Base-by-base conservation (phyloP, 2,888 invertebrate genomes). In the Agonum fuliginosum region DNA sequence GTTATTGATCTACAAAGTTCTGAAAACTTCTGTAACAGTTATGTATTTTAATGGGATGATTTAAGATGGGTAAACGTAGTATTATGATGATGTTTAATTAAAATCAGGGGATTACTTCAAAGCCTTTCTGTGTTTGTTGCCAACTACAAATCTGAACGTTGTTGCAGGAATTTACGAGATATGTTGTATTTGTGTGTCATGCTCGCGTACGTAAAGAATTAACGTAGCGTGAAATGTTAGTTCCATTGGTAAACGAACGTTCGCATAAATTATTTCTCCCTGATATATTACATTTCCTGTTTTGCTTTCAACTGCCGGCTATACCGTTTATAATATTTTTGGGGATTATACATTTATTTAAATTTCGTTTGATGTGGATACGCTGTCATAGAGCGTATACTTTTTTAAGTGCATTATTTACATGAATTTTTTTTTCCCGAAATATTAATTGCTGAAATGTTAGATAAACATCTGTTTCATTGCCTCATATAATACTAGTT, bases 171-270 rank as follows among this genome's bases (percentile, higher is more conserved):
- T 54, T 54, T 24, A 54, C 54, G 54, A 62, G 58, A 62, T 62
- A 24, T 58, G 24, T 17, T 62, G 30, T 30, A 14, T 62, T 62
- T 62, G 58, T 62, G 58, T 62, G 58, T 62, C 58, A 30, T 62
- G 27, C 58, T 62, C 34, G 58, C 58, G 27, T 24, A 62, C 58
- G 58, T 30, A 62, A 62, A 62, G 58, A 62, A 62, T 62, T 62
- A 67, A 67, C 67, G 67, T 67, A 67, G 37, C 67, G 67, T 67
- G 67, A 67, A 67, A 67, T 67, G 67, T 41, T 67, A 41, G 67
- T 67, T 67, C 67, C 67, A 41, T 37, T 67, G 37, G 17, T 67
- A 67, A 67, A 41, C 67, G 67, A 67, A 67, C 41, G 14, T 12
- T 67, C 22, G 41, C 67, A 67, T 67, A 67, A 67, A 67, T 67